Conservation (phyloP, 1,140 invertebrate genomes). For the Bombyx mandarina region DNA sequence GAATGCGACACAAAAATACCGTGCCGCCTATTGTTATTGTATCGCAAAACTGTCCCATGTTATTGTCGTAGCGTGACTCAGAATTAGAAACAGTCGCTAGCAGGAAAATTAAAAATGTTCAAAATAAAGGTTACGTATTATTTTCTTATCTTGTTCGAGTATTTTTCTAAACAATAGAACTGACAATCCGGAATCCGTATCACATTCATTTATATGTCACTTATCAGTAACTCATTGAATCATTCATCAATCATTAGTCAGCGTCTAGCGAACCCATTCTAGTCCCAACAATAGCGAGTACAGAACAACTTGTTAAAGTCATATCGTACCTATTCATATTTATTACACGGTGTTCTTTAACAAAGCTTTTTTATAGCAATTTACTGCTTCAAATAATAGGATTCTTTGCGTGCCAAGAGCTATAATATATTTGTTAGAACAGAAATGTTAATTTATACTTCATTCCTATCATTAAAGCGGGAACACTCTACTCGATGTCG, state of each 20-base stretch:
- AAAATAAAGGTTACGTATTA: not conserved
- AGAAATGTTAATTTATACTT: conserved; percentile 3
- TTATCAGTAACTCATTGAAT: conserved; percentile 45
- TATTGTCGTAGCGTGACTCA: conserved; percentile 44
- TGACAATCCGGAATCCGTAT: conserved; percentile 10
- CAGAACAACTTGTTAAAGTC: too few species aligned
- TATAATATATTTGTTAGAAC: too few species aligned
- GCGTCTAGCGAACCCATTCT: conserved; percentile 31
- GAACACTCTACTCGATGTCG: not conserved
- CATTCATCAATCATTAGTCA: conserved; percentile 52
- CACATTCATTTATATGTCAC: conserved; percentile 19
- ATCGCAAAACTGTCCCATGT: conserved; percentile 11
- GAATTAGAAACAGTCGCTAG: not conserved
- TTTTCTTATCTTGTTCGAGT: conserved; percentile 1
- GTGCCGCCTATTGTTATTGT: conserved; percentile 28
- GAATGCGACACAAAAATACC: conserved; percentile 43
- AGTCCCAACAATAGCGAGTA: conserved; percentile 43
- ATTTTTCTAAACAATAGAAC: conserved; percentile 18
- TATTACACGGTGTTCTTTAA: too few species aligned
- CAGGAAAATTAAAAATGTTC: not conserved
- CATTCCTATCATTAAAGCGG: not conserved
- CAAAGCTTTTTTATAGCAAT: too few species aligned
- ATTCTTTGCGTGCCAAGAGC: too few species aligned
- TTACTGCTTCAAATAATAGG: too few species aligned
- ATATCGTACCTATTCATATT: too few species aligned